These are phyloP conservation scores for Phenacoccus solenopsis DNA, from an alignment of 1,140 invertebrate species.

Conservation along the genomic window DNA sequence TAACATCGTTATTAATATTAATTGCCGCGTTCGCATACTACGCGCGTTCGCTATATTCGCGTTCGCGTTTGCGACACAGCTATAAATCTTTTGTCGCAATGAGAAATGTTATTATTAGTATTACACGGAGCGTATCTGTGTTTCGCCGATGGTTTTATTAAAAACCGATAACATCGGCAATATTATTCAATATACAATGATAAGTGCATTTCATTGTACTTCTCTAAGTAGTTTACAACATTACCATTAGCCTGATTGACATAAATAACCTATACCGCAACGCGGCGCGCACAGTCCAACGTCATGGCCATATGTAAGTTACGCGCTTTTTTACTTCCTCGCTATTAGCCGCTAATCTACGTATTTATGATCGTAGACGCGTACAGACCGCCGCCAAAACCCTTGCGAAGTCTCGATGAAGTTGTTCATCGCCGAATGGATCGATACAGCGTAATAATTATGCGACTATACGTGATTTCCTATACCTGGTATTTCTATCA, in stretches of 20 bases:
- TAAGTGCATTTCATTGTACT: constrained; percentile 2
- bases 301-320: no score
- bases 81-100: not conserved
- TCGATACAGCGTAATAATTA: no score
- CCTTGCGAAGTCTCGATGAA: no score
- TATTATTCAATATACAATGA: constrained; percentile 3
- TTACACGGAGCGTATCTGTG: not conserved
- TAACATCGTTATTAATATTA: constrained; percentile 3
- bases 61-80: not conserved
- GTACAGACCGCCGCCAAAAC: no score
- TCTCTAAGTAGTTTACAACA: constrained; percentile 2
- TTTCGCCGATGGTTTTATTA: not conserved
- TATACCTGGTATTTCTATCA: no score
- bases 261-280: not conserved
- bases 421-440: no score
- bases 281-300: no score
- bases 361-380: no score
- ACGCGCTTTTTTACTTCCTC: no score
- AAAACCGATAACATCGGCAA: not conserved
- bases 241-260: not conserved
- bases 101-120: constrained; percentile 3
- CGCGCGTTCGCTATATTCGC: not conserved
- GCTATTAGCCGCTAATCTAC: no score
- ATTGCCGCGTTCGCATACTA: not conserved
- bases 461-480: no score